phyloP scores from a whole-genome alignment of 2,797 vertebrate genomes.

The Gallinago stenura region DNA sequence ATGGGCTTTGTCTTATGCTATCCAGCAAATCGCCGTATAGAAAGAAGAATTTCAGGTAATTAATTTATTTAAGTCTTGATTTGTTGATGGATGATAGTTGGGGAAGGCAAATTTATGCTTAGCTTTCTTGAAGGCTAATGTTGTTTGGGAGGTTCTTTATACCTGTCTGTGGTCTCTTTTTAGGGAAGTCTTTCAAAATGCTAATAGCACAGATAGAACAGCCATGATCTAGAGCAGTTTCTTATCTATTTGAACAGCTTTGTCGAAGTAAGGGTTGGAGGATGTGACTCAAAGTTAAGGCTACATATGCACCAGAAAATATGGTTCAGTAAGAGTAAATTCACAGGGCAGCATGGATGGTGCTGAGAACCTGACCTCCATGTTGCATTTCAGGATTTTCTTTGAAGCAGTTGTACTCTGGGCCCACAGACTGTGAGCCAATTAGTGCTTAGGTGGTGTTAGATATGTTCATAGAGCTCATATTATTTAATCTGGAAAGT shows the following conservation, averaged over 20 bases:
- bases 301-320: background rate
- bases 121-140: background rate
- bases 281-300: background rate
- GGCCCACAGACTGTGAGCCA: background rate
- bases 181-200: background rate
- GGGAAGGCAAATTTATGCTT: background rate
- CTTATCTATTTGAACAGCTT: background rate
- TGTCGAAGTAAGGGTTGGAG: background rate
- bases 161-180: background rate
- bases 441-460: background rate
- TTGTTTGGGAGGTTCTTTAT: background rate
- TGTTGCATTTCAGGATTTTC: background rate
- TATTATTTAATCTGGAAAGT: background rate
- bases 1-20: background rate
- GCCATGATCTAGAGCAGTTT: background rate
- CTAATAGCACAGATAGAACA: background rate
- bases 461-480: background rate
- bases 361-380: background rate
- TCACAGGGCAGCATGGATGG: background rate
- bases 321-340: background rate
- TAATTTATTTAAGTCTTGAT: background rate
- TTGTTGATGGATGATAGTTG: background rate
- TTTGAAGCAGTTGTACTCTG: background rate
- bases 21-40: background rate
- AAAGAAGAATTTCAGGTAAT: background rate